Percentiles rank a stretch among this genome's conserved stretches.
phyloP scores from a whole-genome alignment of 2,797 vertebrate genomes.

The Chloroceryle amazona region DNA sequence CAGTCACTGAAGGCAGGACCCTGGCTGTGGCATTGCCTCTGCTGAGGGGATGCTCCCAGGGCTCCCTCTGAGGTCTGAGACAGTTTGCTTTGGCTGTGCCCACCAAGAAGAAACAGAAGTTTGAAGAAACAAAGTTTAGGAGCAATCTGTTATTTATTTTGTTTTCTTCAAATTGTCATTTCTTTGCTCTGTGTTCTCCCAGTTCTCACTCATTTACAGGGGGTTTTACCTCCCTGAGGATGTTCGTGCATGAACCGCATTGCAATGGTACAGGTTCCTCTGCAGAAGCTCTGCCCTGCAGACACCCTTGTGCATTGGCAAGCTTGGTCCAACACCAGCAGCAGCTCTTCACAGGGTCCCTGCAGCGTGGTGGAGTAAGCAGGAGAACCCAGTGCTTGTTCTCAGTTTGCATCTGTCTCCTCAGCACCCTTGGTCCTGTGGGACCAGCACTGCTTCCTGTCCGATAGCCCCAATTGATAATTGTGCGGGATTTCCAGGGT shows the following conservation, averaged over 20 bases:
- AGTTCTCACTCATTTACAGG: background rate
- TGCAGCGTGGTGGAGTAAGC: fast-evolving
- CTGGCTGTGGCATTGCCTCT: background rate
- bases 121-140: background rate
- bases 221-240: background rate
- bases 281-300: background rate
- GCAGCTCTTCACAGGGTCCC: background rate
- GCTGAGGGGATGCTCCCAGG: background rate
- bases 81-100: background rate
- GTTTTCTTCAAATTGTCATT: background rate
- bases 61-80: background rate
- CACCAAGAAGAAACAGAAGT: background rate
- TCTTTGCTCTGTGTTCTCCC: background rate
- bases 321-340: background rate
- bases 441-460: background rate
- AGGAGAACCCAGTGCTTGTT: background rate
- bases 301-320: fast-evolving
- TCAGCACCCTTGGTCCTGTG: background rate
- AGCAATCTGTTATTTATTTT: background rate
- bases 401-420: background rate
- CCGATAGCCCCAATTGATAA: fast-evolving
- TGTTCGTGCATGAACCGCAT: fast-evolving
- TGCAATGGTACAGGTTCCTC: background rate
- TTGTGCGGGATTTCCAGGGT: background rate
- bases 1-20: background rate